Evolutionary conservation across 1,140 invertebrate species (phyloP).

Genomic region (Drosophila kurseongensis): DNA sequence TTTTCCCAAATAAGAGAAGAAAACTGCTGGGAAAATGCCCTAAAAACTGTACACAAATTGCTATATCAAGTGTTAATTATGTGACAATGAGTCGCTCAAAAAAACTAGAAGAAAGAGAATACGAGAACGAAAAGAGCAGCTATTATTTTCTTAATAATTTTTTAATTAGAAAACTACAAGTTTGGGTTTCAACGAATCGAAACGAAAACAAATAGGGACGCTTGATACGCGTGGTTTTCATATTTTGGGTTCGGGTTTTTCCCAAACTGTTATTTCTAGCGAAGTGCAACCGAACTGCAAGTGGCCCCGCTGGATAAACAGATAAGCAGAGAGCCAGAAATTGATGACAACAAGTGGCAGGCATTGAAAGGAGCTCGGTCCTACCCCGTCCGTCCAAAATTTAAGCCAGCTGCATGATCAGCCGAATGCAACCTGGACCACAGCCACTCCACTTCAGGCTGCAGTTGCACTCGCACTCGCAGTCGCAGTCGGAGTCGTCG

Average conservation of each 20-base stretch:
- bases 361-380: constrained; percentile 65
- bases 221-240: constrained; percentile 25
- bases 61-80: constrained; percentile 82
- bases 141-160: constrained; percentile 68
- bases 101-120: constrained; percentile 8
- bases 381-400: constrained; percentile 16
- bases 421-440: constrained; percentile 60
- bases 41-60: constrained; percentile 48
- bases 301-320: constrained; percentile 58
- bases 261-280: constrained; percentile 54
- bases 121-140: constrained; percentile 1
- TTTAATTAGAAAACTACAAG: constrained; percentile 81
- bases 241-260: constrained; percentile 36
- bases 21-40: constrained; percentile 32
- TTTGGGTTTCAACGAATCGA: constrained; percentile 60
- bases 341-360: constrained; percentile 82
- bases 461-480: constrained; percentile 25
- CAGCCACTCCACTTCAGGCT: constrained; percentile 58
- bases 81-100: constrained; percentile 74
- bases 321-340: constrained; percentile 46
- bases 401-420: constrained; percentile 73
- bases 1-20: constrained; percentile 32
- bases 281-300: constrained; percentile 69
- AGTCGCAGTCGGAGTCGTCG: constrained; percentile 42
- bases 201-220: constrained; percentile 69